Conservation (phyloP, 2,113 vertebrate species). For the Prietella phreatophila region DNA sequence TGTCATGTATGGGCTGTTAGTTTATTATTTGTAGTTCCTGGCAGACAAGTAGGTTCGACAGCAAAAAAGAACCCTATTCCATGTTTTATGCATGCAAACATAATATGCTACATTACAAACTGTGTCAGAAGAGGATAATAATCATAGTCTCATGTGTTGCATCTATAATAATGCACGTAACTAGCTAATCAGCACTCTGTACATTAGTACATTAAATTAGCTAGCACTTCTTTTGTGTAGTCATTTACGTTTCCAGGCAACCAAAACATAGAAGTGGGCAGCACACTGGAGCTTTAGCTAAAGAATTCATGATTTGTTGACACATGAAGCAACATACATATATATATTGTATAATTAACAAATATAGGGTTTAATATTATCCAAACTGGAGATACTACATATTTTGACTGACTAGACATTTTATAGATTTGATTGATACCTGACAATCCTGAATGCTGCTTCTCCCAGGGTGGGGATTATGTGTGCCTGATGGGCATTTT, state of each 20-base stretch:
- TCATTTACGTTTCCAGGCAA: background rate
- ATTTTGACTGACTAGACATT: background rate
- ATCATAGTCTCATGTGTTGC: background rate
- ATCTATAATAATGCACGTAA: background rate
- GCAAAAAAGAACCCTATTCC: background rate
- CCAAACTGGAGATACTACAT: background rate
- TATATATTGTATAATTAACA: background rate
- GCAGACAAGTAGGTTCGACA: background rate
- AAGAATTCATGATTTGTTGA: background rate
- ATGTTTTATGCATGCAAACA: background rate
- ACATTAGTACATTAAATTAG: background rate
- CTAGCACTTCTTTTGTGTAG: background rate
- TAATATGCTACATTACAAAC: background rate
- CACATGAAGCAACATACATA: background rate
- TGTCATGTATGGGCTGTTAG: background rate
- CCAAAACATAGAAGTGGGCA: background rate
- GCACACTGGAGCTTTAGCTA: background rate
- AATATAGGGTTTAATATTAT: background rate
- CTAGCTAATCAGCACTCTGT: background rate
- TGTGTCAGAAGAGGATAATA: background rate
- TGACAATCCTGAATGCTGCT: slow-evolving; percentile 68
- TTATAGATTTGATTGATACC: slow-evolving; percentile 62
- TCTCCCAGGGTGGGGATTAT: slow-evolving; percentile 70
- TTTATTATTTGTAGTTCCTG: background rate
- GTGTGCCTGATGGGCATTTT: slow-evolving; percentile 72